Conservation (phyloP, 2,888 invertebrate genomes). For the Alcis repandata region DNA sequence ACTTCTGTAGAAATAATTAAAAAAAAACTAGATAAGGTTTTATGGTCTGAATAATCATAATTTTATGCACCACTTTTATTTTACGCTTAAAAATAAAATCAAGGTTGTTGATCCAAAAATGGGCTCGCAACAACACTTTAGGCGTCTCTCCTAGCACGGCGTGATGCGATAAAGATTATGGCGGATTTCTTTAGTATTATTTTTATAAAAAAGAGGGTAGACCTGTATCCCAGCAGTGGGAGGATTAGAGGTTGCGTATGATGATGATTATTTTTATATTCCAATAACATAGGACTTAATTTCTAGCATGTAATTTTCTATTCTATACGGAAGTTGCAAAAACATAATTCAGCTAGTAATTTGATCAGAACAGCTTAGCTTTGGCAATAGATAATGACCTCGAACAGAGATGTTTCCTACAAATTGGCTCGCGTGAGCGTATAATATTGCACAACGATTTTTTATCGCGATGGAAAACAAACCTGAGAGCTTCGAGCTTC, state of each 20-base stretch:
- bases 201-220: too few relatives aligned
- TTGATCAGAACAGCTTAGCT: constrained; percentile 15
- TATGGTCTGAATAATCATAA: constrained; percentile 1
- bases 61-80: constrained; percentile 4
- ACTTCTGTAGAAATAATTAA: constrained; percentile 1
- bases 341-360: constrained; percentile 29
- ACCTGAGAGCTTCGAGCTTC: constrained; percentile 1
- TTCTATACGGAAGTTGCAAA: constrained; percentile 23
- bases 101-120: constrained; percentile 23
- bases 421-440: constrained; percentile 25
- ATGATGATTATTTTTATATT: too few relatives aligned
- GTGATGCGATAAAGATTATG: too few relatives aligned
- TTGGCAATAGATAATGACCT: constrained; percentile 25
- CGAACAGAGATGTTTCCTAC: background rate
- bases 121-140: background rate
- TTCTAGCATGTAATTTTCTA: constrained; percentile 21
- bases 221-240: too few relatives aligned
- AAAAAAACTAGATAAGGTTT: constrained; percentile 7
- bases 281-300: too few relatives aligned
- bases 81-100: constrained; percentile 21
- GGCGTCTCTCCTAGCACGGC: background rate
- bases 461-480: background rate
- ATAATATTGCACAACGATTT: constrained; percentile 38
- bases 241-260: too few relatives aligned
- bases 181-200: too few relatives aligned